Evolutionary conservation across 2,888 invertebrate genomes (phyloP), one percentile per base, ranked within the genome.

Genomic region (Aporophyla lueneburgensis): DNA sequence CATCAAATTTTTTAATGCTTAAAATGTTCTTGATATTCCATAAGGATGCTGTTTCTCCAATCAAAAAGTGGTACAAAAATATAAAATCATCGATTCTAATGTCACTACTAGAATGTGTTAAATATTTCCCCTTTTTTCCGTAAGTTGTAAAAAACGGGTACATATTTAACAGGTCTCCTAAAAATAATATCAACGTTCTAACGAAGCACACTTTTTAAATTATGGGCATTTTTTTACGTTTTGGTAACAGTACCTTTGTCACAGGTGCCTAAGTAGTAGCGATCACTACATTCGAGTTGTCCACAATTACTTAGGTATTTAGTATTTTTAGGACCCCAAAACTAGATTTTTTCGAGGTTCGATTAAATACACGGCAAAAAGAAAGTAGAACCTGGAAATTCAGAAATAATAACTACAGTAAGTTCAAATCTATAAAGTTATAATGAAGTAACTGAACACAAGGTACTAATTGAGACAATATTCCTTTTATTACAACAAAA

Each of bases 361-460:
- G 2, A 16, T 14, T 24, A 24, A 24, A n/a, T n/a, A 54, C n/a
- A 56, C 2, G 12, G 5, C 12, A 24, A 16, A 62, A 5, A 7
- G 5, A 54, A 54, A 54, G 9, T 16, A 14, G 33, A 19, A 19
- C 12, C 40, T 40, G 5, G 3, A 49, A 72, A 33, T 24, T 3
- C 19, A 49, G 19, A 24, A 7, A 16, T 16, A 33, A 46, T 7
- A 69, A 56, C 49, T n/a, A n/a, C 0, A 46, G 10, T 19, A 54
- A 21, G 66, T 33, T 65, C 1, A 53, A 40, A 5, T 27, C 1
- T 7, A 12, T 27, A 27, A 14, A 71, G 12, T 43, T 79, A 21
- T 56, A 56, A 77, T 71, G 21, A 63, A 56, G 73, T 63, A 72
- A 72, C 51, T 33, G 12, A 77, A 76, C 51, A 62, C 27, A 14